These are phyloP conservation scores for Poeciliopsis occidentalis DNA, from an alignment of 2,113 vertebrate species.

Conservation along the genomic window DNA sequence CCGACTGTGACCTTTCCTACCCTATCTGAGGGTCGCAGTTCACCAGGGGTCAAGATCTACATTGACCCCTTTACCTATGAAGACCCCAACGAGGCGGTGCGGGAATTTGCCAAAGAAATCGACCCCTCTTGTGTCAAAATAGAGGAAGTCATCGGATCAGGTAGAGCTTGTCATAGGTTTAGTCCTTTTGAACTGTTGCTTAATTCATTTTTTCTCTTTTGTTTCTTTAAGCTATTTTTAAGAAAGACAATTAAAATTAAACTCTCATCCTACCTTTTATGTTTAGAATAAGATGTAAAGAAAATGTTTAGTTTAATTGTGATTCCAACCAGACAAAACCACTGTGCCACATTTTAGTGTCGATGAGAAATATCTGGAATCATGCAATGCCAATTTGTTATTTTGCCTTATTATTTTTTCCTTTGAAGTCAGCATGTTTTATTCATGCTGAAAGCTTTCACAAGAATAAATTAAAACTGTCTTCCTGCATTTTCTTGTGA, in stretches of 20 bases:
- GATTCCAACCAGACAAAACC: constrained; percentile 24
- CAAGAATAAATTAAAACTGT: constrained; percentile 67
- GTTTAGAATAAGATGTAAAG: not conserved
- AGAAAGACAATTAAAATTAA: not conserved
- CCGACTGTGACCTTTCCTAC: constrained; percentile 76
- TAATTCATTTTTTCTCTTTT: not conserved
- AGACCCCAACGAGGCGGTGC: constrained; percentile 83
- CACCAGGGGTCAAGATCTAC: constrained; percentile 86
- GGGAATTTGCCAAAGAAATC: constrained; percentile 78
- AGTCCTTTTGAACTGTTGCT: not conserved
- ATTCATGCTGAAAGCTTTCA: constrained; percentile 71
- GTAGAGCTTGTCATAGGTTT: constrained; percentile 37
- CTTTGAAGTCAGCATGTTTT: constrained; percentile 76
- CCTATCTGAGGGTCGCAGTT: constrained; percentile 71
- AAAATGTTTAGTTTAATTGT: constrained; percentile 39
- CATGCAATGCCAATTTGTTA: constrained; percentile 48
- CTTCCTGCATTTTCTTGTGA: constrained; percentile 57
- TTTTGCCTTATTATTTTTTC: constrained; percentile 56
- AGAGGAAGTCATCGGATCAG: constrained; percentile 78
- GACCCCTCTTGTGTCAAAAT: constrained; percentile 77
- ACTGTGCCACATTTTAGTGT: constrained; percentile 40
- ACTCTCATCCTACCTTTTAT: not conserved
- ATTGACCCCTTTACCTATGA: constrained; percentile 97
- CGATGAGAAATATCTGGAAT: constrained; percentile 53
- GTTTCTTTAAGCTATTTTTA: not conserved